phyloP scores from a whole-genome alignment of 1,140 invertebrate genomes.

The Tenebrio molitor region DNA sequence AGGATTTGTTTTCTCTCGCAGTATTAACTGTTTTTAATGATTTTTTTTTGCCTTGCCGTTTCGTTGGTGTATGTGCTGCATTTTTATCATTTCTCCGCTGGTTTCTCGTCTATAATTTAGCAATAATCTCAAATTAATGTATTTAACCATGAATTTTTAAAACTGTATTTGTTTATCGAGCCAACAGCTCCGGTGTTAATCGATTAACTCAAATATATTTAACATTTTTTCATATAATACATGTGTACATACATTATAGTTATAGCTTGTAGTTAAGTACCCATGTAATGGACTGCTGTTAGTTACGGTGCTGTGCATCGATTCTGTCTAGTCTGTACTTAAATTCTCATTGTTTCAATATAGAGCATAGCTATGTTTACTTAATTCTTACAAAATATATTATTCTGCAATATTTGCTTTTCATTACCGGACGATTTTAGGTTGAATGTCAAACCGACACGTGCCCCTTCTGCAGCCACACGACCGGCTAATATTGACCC shows the following conservation, averaged over 20 bases:
- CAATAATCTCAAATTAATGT: conserved; percentile 10
- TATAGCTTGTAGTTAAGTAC: conserved; percentile 43
- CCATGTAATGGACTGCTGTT: conserved; percentile 61
- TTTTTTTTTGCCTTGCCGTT: conserved; percentile 17
- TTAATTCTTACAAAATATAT: conserved; percentile 54
- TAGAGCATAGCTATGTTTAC: conserved; percentile 53
- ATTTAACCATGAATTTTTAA: background rate
- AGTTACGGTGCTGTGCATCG: conserved; percentile 59
- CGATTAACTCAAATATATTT: conserved; percentile 21
- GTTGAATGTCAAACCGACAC: background rate
- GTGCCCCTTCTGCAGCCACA: too few species aligned
- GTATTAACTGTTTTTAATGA: conserved; percentile 27
- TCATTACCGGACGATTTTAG: background rate
- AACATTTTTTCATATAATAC: conserved; percentile 29
- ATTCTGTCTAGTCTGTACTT: conserved; percentile 61
- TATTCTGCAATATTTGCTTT: conserved; percentile 46
- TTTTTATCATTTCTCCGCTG: background rate
- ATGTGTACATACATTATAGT: conserved; percentile 36
- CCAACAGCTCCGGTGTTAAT: conserved; percentile 16
- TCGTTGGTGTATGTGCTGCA: conserved; percentile 10
- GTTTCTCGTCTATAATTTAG: conserved; percentile 15
- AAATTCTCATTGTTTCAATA: conserved; percentile 60
- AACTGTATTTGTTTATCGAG: background rate
- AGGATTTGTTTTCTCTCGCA: conserved; percentile 27
- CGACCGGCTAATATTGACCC: too few species aligned